phyloP scores from a whole-genome alignment of 2,113 vertebrate genomes.

The Tetrao urogallus region DNA sequence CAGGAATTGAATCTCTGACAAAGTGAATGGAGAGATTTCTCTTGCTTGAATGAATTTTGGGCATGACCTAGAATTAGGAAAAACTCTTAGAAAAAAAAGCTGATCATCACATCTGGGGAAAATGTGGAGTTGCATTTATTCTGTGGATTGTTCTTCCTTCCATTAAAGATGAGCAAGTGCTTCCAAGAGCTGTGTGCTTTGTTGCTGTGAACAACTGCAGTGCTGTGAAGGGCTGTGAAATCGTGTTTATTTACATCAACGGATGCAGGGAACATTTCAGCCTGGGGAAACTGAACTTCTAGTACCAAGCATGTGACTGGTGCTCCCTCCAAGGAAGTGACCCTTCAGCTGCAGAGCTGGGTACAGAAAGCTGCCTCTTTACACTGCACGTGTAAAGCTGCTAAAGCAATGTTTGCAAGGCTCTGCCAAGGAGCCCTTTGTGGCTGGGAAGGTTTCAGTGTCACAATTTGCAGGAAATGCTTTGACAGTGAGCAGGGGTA shows the following conservation, averaged over 20 bases:
- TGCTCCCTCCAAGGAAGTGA: not conserved
- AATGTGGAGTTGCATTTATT: not conserved
- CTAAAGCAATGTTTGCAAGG: not conserved
- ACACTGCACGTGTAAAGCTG: not conserved
- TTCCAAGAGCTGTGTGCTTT: not conserved
- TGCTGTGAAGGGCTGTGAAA: not conserved
- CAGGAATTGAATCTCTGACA: not conserved
- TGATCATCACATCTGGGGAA: not conserved
- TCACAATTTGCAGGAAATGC: not conserved
- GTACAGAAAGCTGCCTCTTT: not conserved
- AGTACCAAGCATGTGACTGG: not conserved
- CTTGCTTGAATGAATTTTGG: not conserved
- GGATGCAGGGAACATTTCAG: not conserved
- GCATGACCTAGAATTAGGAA: conserved; percentile 17
- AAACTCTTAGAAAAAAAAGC: not conserved
- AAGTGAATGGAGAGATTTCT: not conserved
- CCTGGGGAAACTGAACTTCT: not conserved
- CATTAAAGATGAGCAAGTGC: not conserved
- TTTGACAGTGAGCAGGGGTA: not conserved
- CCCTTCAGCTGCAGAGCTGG: rapidly evolving
- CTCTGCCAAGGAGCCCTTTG: not conserved
- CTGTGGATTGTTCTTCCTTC: not conserved
- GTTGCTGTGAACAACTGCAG: not conserved
- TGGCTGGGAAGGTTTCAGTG: not conserved
- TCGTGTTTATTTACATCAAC: not conserved